Percentiles rank a stretch among this genome's conserved stretches.
These are phyloP conservation scores for Chrysogorgia sp. DNA, from an alignment of 92 coral and sea anemone species.

Conservation along the genomic window DNA sequence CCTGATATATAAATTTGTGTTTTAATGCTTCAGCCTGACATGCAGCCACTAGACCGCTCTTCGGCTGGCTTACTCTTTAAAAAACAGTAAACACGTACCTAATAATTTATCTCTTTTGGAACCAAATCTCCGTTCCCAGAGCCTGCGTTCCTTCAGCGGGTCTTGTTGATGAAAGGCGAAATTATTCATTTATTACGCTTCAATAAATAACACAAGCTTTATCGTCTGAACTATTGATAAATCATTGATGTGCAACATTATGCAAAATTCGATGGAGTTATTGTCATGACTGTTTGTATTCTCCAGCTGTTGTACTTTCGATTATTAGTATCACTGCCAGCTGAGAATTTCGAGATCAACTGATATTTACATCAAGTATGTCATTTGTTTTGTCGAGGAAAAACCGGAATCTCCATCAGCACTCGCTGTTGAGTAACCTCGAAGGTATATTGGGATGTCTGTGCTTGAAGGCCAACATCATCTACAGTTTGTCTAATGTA, in stretches of 20 bases:
- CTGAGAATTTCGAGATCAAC: not conserved
- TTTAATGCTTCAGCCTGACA: too few species aligned
- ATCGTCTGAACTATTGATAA: conserved; percentile 7
- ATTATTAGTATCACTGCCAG: not conserved
- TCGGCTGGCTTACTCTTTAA: too few species aligned
- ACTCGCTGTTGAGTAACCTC: conserved; percentile 28
- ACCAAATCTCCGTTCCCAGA: too few species aligned
- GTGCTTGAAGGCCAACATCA: too few species aligned
- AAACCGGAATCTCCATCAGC: conserved; percentile 29
- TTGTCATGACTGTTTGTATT: not conserved
- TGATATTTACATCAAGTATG: not conserved
- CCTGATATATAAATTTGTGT: too few species aligned
- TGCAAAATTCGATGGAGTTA: conserved; percentile 18
- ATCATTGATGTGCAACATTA: conserved; percentile 42
- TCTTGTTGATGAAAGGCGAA: too few species aligned
- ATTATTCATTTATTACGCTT: conserved; percentile 11
- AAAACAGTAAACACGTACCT: too few species aligned
- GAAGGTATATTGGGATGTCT: conserved; percentile 19
- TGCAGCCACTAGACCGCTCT: too few species aligned
- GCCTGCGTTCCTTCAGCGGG: too few species aligned
- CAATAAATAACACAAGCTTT: not conserved
- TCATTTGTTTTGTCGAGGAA: conserved; percentile 31
- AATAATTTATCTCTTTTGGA: too few species aligned
- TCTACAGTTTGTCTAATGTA: too few species aligned
- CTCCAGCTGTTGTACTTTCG: not conserved